A percentile compares a stretch with the other conserved stretches of the same genome.
Conservation (phyloP, 2,888 invertebrate species). For the Ochropleura plecta region DNA sequence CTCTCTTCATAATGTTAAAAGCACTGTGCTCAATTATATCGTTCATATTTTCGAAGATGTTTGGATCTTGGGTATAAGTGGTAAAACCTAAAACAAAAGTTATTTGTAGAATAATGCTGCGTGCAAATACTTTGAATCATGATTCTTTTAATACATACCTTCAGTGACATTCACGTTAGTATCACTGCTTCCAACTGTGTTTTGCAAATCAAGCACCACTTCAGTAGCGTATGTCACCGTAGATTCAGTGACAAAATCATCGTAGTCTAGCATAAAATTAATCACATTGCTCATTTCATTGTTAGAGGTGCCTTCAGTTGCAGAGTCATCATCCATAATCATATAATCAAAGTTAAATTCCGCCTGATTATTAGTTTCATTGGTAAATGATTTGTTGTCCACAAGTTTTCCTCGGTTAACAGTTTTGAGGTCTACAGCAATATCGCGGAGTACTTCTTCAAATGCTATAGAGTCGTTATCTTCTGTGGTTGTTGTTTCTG, state of each 20-base stretch:
- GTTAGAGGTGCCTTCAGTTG: conserved; percentile 26
- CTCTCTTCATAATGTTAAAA: conserved; percentile 76
- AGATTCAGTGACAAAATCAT: conserved; percentile 29
- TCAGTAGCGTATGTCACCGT: conserved; percentile 46
- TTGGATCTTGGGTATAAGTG: conserved; percentile 42
- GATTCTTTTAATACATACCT: conserved; percentile 33
- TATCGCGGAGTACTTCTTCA: conserved; percentile 74
- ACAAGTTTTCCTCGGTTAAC: conserved; percentile 62
- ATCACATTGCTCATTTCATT: conserved; percentile 30
- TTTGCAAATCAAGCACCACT: conserved; percentile 69
- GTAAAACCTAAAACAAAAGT: conserved; percentile 46
- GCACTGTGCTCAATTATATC: conserved; percentile 59
- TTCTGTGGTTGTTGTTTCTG: conserved; percentile 8
- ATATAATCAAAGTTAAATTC: conserved; percentile 56
- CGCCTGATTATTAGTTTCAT: conserved; percentile 48
- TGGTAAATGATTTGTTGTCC: conserved; percentile 33
- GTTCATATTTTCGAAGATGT: conserved; percentile 51
- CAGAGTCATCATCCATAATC: conserved; percentile 55
- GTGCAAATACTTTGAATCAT: background rate
- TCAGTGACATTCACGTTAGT: conserved; percentile 32
- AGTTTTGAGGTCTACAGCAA: conserved; percentile 66
- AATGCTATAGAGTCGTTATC: conserved; percentile 73
- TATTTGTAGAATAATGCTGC: background rate
- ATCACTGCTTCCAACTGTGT: conserved; percentile 48
- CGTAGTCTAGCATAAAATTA: conserved; percentile 30